Evolutionary conservation across 2,113 vertebrate species (phyloP), one percentile per base, ranked within the genome.

Genomic region (Callaeas wilsoni): DNA sequence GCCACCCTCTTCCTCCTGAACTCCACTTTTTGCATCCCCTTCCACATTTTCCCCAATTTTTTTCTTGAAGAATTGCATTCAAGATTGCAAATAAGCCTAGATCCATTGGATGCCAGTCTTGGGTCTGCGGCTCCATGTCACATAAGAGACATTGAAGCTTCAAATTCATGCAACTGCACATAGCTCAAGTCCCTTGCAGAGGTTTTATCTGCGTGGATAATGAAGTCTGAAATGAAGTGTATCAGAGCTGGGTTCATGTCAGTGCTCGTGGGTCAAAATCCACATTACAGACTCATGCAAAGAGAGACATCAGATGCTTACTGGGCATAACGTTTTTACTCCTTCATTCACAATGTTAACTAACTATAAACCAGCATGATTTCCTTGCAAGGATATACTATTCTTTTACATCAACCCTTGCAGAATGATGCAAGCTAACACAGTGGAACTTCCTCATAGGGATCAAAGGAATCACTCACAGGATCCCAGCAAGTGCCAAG

Each of bases 191-290:
- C 12, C 25, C 18, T 37, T 41, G 50, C 23, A 75, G 41, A 76
- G 30, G 41, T 50, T 89, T 87, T 57, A 65, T 52, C 41, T 47
- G 20, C 25, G 25, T 13, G 13, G 46, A 46, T 19, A 81, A 37
- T 4, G 6, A 68, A 39, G 16, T 26, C 29, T 50, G 23, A 27
- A 59, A 9, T 3, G 3, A 84, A 39, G 21, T n/a, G 68, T 42
- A 26, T 32, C 64, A 78, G 42, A 94, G 25, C 33, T 33, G 25
- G 8, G 18, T 17, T 81, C 30, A 23, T 27, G 26, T 55, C 88
- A 89, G 18, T 4, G 3, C 39, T 81, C 0, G 0, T 4, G 6
- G 7, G 18, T 46, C 23, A 20, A 33, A 15, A 12, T 27, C 55
- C 56, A 17, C 23, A 13, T 68, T 47, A 57, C 3, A 65, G 19